These are phyloP conservation scores for Gari tellinella DNA, from an alignment of 2,888 invertebrate species.

Conservation along the genomic window DNA sequence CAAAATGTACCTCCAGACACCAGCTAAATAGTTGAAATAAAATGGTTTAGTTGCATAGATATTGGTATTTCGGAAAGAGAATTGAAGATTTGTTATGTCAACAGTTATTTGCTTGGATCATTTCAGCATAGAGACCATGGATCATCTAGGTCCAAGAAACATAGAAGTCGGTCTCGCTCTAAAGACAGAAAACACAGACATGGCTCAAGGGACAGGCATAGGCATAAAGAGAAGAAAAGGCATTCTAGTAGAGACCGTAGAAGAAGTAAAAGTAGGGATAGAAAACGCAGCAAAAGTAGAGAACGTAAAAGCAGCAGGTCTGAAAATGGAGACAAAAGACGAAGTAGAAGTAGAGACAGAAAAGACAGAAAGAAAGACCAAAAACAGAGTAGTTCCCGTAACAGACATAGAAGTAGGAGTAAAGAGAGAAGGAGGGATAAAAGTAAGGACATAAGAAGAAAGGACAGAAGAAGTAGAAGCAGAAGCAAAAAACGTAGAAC, in stretches of 20 bases:
- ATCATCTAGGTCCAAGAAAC: conserved; percentile 27
- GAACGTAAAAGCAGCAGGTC: conserved; percentile 41
- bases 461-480: conserved; percentile 51
- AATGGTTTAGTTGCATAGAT: no score
- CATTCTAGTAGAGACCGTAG: conserved; percentile 40
- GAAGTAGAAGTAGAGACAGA: conserved; percentile 44
- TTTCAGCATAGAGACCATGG: conserved; percentile 14
- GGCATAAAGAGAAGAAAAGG: conserved; percentile 54
- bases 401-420: conserved; percentile 56
- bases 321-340: conserved; percentile 39
- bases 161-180: conserved; percentile 56
- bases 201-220: conserved; percentile 49
- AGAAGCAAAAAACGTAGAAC: conserved; percentile 28
- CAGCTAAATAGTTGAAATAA: no score
- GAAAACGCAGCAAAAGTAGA: conserved; percentile 41
- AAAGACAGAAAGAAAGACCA: conserved; percentile 51
- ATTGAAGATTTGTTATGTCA: no score
- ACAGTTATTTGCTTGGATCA: no score
- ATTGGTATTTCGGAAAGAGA: no score
- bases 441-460: conserved; percentile 46
- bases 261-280: conserved; percentile 43
- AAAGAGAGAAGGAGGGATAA: conserved; percentile 52
- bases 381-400: conserved; percentile 45
- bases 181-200: conserved; percentile 56
- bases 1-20: no score